A percentile compares a stretch with the other conserved stretches of the same genome.
Evolutionary conservation across 2,797 vertebrate genomes (phyloP).

Genomic region (Rhinophrynus dorsalis): DNA sequence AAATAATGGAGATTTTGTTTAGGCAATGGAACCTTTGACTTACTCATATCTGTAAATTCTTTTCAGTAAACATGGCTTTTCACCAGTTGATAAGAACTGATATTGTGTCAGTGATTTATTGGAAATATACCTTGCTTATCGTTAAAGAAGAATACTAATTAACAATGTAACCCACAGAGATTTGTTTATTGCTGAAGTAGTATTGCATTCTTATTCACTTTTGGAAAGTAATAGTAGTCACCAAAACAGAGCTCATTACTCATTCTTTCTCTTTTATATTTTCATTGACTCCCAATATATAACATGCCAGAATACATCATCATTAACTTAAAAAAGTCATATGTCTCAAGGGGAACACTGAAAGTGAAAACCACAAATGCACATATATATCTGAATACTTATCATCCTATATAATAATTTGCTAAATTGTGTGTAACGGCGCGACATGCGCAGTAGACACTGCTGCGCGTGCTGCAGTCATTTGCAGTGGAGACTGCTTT

Average conservation of each 20-base stretch:
- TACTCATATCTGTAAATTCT: constrained; percentile 3
- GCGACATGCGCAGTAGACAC: too few relatives aligned
- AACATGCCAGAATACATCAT: too few relatives aligned
- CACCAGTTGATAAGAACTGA: constrained; percentile 9
- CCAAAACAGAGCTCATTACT: not conserved
- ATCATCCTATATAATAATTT: too few relatives aligned
- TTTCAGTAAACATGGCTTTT: not conserved
- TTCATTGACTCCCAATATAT: constrained; percentile 23
- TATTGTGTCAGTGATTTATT: constrained; percentile 31
- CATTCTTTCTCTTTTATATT: not conserved
- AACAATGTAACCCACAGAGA: constrained; percentile 21
- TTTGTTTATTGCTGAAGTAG: not conserved
- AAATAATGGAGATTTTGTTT: too few relatives aligned
- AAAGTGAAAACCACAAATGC: too few relatives aligned
- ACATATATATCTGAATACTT: too few relatives aligned
- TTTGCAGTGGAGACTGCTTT: too few relatives aligned
- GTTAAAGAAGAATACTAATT: constrained; percentile 17
- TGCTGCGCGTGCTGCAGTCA: too few relatives aligned
- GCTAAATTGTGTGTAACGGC: too few relatives aligned
- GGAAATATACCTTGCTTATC: constrained; percentile 20
- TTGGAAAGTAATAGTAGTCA: not conserved
- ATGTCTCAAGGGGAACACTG: too few relatives aligned
- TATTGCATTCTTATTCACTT: not conserved
- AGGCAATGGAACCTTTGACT: too few relatives aligned
- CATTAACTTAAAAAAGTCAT: too few relatives aligned